Base-by-base conservation (phyloP, 2,797 vertebrate species). In the Babyrousa celebensis region DNA sequence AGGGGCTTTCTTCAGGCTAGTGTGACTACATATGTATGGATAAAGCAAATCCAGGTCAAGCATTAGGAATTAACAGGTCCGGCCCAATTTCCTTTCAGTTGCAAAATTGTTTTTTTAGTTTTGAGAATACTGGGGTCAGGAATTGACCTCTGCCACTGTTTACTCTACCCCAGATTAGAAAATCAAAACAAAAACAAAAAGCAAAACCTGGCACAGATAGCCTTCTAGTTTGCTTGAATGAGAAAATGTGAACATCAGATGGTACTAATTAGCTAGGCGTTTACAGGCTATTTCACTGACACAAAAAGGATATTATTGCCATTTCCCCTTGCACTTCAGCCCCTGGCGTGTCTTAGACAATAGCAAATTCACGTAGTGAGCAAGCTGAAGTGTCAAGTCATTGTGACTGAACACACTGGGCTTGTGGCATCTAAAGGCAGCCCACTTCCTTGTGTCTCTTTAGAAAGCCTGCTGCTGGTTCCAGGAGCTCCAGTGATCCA, bases 221-320 rank as follows among this genome's bases (percentile, higher is more conserved):
- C 0, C 48, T 48, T 56, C 15, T 56, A 12, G 63, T 97, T 97
- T 95, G 88, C 94, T 98, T 93, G 62, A 96, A 83, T 67, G 95
- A 89, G 74, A 82, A 96, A 97, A 96, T n/a, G 85, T 60, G 79
- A 77, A 77, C 94, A 91, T 97, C 80, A 96, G 97, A 94, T 91
- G 72, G 82, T 43, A 29, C 75, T 96, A 96, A 98, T 98, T 96
- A 96, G 70, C 91, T 91, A 92, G 97, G 96, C 88, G 0, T 96
- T 97, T 97, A 98, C 96, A 95, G 97, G 78, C 97, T 95, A 48
- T 90, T 97, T 98, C 96, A 96, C 92, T 86, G 93, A 94, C 93
- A 98, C 96, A 97, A 96, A 96, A 97, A 83, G 52, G 71, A 60
- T 94, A 75, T 97, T 97, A 86, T 91, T 36, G 12, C 58, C 63